Evolutionary conservation across 2,888 invertebrate species (phyloP).

Genomic region (Plagiodera versicolora): DNA sequence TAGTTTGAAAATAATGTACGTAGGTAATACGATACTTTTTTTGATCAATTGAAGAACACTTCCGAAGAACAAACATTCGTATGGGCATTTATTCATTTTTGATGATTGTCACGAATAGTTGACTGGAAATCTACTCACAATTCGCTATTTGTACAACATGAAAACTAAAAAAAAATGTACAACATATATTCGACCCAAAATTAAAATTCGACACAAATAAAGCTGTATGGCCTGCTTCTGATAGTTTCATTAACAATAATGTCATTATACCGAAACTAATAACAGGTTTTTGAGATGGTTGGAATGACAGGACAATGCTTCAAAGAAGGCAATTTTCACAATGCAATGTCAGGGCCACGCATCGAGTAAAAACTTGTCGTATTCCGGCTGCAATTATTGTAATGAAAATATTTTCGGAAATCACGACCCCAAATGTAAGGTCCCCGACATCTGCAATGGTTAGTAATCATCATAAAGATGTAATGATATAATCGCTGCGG

Average conservation of each 20-base stretch:
- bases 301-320: neutral
- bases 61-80: too few species aligned
- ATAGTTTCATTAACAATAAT: neutral
- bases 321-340: neutral
- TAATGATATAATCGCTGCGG: conserved; percentile 34
- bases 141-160: too few species aligned
- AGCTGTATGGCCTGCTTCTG: neutral
- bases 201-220: neutral
- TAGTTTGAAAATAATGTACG: too few species aligned
- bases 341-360: neutral
- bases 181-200: too few species aligned
- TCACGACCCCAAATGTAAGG: conserved; percentile 28
- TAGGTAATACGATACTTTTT: too few species aligned
- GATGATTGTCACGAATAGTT: too few species aligned
- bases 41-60: too few species aligned
- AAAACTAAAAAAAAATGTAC: too few species aligned
- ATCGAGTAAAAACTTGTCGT: neutral
- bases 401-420: conserved; percentile 32
- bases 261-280: neutral
- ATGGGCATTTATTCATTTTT: too few species aligned
- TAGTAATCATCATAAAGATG: conserved; percentile 34
- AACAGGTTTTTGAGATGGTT: neutral
- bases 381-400: conserved; percentile 18
- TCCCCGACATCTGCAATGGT: conserved; percentile 27
- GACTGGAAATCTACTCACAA: too few species aligned